phyloP scores from a whole-genome alignment of 2,888 invertebrate genomes.

The Macaria notata region DNA sequence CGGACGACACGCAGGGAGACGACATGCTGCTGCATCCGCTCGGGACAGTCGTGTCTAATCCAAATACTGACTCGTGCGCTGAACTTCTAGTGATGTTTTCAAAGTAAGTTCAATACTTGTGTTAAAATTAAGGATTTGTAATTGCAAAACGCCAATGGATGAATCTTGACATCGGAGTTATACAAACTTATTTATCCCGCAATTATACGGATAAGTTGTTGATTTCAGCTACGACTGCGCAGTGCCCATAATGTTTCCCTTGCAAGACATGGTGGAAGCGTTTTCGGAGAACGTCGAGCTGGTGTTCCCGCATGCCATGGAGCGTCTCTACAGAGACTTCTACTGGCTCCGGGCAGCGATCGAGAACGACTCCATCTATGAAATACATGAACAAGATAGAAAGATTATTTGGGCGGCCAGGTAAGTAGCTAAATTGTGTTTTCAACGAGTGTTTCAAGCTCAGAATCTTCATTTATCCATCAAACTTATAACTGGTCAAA shows the following conservation, averaged over 20 bases:
- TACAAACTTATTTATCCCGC: too few relatives aligned
- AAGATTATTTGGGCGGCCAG: constrained; percentile 91
- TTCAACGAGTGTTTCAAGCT: too few relatives aligned
- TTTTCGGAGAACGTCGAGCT: constrained; percentile 81
- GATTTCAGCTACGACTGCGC: constrained; percentile 85
- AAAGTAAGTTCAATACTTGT: constrained; percentile 83
- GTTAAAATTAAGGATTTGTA: too few relatives aligned
- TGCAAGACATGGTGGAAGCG: constrained; percentile 86
- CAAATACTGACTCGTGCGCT: constrained; percentile 90
- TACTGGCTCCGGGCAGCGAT: constrained; percentile 79
- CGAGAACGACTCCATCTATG: constrained; percentile 90
- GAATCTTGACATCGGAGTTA: too few relatives aligned
- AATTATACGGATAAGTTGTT: too few relatives aligned
- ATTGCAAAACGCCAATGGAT: too few relatives aligned
- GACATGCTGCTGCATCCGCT: constrained; percentile 92
- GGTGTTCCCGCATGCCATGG: constrained; percentile 72
- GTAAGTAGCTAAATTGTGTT: constrained; percentile 38
- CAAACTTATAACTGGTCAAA: too few relatives aligned
- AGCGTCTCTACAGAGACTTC: constrained; percentile 72
- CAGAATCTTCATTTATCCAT: too few relatives aligned
- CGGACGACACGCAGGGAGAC: constrained; percentile 91
- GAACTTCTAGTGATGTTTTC: constrained; percentile 91
- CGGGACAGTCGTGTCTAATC: constrained; percentile 95
- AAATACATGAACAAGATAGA: constrained; percentile 94
- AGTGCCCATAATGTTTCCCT: constrained; percentile 89